phyloP scores from a whole-genome alignment of 2,113 vertebrate genomes.

The Helogale parvula region DNA sequence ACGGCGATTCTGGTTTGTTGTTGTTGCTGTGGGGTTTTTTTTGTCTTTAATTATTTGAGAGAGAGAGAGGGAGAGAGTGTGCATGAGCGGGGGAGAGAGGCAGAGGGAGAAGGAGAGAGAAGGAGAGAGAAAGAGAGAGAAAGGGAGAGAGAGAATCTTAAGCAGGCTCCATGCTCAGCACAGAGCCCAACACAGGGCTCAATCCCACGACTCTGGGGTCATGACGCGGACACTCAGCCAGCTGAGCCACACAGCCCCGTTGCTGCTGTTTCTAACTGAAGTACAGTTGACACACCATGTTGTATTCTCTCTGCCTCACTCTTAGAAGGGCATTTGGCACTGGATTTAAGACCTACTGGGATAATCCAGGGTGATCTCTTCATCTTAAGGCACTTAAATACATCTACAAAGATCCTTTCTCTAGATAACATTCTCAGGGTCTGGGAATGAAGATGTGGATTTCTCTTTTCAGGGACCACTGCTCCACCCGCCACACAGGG shows the following conservation, averaged over 20 bases:
- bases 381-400: neutral
- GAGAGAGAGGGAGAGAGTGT: too few species aligned
- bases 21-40: too few species aligned
- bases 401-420: neutral
- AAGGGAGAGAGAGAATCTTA: too few species aligned
- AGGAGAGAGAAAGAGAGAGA: too few species aligned
- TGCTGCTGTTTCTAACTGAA: neutral
- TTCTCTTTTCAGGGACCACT: neutral
- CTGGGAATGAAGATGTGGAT: neutral
- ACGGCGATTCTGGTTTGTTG: neutral
- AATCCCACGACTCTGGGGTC: too few species aligned
- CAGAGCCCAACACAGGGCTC: too few species aligned
- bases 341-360: neutral
- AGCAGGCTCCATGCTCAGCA: too few species aligned
- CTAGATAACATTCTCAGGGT: neutral
- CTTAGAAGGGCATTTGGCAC: neutral
- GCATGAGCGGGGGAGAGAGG: too few species aligned
- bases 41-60: too few species aligned
- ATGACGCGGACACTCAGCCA: too few species aligned
- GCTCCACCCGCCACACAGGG: neutral
- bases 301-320: neutral
- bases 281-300: neutral
- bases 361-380: neutral
- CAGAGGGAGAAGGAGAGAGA: too few species aligned
- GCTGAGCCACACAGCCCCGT: too few species aligned